These are phyloP conservation scores for Lysandra bellargus DNA, from an alignment of 2,888 invertebrate genomes.

Conservation along the genomic window DNA sequence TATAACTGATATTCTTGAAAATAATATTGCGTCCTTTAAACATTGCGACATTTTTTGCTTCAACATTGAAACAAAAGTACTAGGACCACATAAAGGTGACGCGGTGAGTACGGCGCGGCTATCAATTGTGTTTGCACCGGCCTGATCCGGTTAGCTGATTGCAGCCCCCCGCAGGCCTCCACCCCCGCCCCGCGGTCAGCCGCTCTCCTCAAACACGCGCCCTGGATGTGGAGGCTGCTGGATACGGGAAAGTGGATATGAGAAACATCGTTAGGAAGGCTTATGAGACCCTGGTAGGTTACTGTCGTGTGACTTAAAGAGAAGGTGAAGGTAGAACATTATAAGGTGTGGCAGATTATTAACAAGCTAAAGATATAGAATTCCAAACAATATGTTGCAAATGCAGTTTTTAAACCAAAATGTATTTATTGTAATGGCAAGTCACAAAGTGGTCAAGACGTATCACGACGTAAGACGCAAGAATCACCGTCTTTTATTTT, in stretches of 20 bases:
- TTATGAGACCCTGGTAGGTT: not conserved
- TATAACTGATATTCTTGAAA: too few species aligned
- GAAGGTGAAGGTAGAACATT: not conserved
- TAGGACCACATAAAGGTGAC: not conserved
- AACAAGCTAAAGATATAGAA: too few species aligned
- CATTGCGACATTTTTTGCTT: not conserved
- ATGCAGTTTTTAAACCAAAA: too few species aligned
- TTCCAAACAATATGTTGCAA: too few species aligned
- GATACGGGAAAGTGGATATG: conserved; percentile 13
- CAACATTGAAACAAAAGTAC: not conserved
- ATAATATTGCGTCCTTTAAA: too few species aligned
- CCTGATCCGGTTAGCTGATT: conserved; percentile 77
- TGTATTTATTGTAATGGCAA: too few species aligned
- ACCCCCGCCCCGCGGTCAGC: conserved; percentile 54
- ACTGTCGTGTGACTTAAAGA: too few species aligned
- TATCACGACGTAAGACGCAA: too few species aligned
- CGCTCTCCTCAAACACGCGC: conserved; percentile 62
- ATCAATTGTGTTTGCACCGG: conserved; percentile 71
- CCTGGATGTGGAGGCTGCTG: conserved; percentile 22
- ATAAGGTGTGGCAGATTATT: too few species aligned
- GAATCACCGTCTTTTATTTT: too few species aligned
- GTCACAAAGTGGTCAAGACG: too few species aligned
- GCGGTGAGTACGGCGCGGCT: conserved; percentile 42
- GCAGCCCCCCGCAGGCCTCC: conserved; percentile 48
- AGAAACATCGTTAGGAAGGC: not conserved